These are phyloP conservation scores for Copidosoma aretas DNA, from an alignment of 2,888 invertebrate species.

Conservation along the genomic window DNA sequence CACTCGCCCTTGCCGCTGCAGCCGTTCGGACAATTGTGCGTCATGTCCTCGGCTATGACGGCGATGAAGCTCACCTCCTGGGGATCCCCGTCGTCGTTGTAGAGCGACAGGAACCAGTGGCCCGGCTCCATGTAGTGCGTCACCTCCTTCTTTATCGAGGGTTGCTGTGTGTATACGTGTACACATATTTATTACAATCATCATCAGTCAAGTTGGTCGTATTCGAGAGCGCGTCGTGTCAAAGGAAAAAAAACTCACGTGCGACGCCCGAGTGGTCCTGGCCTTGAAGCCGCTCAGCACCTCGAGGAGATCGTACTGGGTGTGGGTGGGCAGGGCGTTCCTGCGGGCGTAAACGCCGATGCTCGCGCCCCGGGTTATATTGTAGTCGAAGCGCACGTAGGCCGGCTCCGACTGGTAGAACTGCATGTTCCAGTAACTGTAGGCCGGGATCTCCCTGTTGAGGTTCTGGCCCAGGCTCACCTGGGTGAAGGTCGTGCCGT, in stretches of 20 bases:
- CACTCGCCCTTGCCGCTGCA: conserved; percentile 98
- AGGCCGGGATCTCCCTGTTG: conserved; percentile 88
- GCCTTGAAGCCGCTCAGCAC: conserved; percentile 90
- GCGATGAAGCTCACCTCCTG: conserved; percentile 87
- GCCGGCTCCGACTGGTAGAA: conserved; percentile 94
- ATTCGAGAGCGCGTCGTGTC: not conserved
- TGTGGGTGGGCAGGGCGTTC: conserved; percentile 93
- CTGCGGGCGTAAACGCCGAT: conserved; percentile 94
- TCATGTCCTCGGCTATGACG: conserved; percentile 88
- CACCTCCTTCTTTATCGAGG: conserved; percentile 88
- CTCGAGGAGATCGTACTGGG: conserved; percentile 95
- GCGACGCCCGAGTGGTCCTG: conserved; percentile 81
- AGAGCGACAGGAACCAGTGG: conserved; percentile 93
- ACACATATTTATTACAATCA: not conserved
- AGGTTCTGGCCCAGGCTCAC: conserved; percentile 86
- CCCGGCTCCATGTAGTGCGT: conserved; percentile 96
- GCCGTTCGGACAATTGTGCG: conserved; percentile 93
- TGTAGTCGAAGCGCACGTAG: conserved; percentile 93
- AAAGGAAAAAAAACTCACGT: conserved; percentile 71
- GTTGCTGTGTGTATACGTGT: conserved; percentile 64
- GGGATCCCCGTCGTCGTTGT: conserved; percentile 93
- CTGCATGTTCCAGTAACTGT: conserved; percentile 97
- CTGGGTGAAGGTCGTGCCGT: conserved; percentile 90
- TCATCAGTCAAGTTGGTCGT: not conserved
- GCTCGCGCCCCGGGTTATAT: conserved; percentile 88